Conservation (phyloP, 2,797 vertebrate species). For the Onychomys torridus region DNA sequence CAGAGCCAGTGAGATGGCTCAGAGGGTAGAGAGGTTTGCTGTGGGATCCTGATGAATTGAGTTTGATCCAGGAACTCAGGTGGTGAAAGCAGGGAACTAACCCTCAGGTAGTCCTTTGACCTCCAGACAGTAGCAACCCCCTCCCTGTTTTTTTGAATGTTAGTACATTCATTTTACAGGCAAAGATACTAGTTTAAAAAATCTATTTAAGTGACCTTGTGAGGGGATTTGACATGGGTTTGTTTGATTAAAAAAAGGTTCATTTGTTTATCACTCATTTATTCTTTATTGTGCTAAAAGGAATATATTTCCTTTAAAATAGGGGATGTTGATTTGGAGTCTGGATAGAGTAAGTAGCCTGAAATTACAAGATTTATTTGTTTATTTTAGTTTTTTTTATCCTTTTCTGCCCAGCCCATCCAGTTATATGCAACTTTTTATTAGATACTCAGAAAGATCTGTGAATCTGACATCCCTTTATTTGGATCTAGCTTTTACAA, state of each 20-base stretch:
- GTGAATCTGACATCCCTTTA: not conserved
- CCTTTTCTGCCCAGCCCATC: no score
- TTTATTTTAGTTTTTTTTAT: not conserved
- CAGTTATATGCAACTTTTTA: conserved; percentile 12
- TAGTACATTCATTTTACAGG: conserved; percentile 37
- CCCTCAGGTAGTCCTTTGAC: not conserved
- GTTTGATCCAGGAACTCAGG: not conserved
- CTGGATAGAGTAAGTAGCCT: not conserved
- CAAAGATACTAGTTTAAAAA: conserved; percentile 45
- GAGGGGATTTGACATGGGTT: not conserved
- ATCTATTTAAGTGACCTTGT: conserved; percentile 44
- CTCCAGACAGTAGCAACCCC: not conserved
- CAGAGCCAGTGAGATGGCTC: not conserved
- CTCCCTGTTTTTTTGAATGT: not conserved
- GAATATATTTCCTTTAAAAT: conserved; percentile 2
- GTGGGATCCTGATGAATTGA: not conserved
- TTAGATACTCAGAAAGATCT: not conserved
- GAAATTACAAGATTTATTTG: conserved; percentile 50
- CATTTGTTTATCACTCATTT: not conserved
- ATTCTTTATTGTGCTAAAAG: conserved; percentile 31
- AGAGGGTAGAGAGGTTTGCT: not conserved
- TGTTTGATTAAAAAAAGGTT: not conserved
- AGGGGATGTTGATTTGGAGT: conserved; percentile 6
- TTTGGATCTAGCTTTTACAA: conserved; percentile 51
- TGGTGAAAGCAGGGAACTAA: not conserved